Evolutionary conservation across 2,888 invertebrate species (phyloP).

Genomic region (Neocrepidodera transversa): DNA sequence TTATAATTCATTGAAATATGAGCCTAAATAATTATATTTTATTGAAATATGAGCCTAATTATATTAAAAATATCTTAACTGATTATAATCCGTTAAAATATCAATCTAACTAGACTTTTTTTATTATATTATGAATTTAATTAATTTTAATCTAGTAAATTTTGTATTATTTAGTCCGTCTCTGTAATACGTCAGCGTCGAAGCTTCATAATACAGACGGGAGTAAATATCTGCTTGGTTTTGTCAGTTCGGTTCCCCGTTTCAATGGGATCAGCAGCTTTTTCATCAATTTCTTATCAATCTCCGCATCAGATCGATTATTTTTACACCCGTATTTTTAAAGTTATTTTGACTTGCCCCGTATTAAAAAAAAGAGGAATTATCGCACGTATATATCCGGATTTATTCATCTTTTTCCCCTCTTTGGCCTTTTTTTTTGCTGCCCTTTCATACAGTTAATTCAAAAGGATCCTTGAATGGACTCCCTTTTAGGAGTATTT

Average conservation of each 20-base stretch:
- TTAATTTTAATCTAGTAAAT: no score
- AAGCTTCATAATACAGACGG: constrained; percentile 51
- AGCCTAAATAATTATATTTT: no score
- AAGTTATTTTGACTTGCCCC: no score
- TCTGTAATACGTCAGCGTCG: constrained; percentile 42
- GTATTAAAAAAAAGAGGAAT: not conserved
- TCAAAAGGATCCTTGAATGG: constrained; percentile 31
- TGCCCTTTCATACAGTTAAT: constrained; percentile 27
- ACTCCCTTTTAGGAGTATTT: constrained; percentile 23
- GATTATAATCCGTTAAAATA: no score
- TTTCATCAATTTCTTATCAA: constrained; percentile 51
- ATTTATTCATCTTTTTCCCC: not conserved
- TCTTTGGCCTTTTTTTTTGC: constrained; percentile 11
- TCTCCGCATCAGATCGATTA: constrained; percentile 34
- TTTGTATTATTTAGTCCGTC: not conserved
- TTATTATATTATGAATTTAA: no score
- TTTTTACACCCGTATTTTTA: no score
- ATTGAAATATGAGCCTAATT: no score
- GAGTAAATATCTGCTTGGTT: constrained; percentile 47
- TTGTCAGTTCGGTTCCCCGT: constrained; percentile 44
- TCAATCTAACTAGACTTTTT: no score
- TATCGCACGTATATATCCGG: not conserved
- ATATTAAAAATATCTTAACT: no score
- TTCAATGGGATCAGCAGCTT: constrained; percentile 52
- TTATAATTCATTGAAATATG: no score